Evolutionary conservation across 1,140 invertebrate species (phyloP), one percentile per base, ranked within the genome.

Genomic region (Panagrolaimus sp.): DNA sequence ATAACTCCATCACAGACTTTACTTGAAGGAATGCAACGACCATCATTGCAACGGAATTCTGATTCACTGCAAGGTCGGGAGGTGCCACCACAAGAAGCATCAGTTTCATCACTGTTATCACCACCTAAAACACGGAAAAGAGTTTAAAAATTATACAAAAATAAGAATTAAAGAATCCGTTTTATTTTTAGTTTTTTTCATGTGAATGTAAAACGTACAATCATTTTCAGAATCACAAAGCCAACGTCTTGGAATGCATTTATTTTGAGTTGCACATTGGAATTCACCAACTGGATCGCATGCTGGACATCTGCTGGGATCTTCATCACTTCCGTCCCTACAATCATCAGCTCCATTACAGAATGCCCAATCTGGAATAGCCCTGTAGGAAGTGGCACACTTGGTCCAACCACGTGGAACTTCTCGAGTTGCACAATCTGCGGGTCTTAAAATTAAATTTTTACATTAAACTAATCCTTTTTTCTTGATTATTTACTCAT

Each of bases 21-120:
- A 2, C 88, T 90, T 28, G 88, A 87, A 0, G 93, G 92, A 58
- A 98, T 92, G 80, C 95, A 98, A 21, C 92, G 88, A 0, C 93
- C 93, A 9, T 92, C 92, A 77, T 91, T 91, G 84, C 95, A 98
- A 83, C 92, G 89, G 85, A 96, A 97, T 83, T 98, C 93, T 28
- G 79, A 82, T 90, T 82, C 80, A 9, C 82, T 83, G 67, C 80
- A 82, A 14, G 80, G 80, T 7, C 80, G 77, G 26, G 73, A 73
- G 0, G 80, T 82, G 24, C 81, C 79, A 26, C 80, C 76, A 43
- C 80, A 70, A 15, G 43, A 43, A 17, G 73, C 63, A 26, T 83
- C 82, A 1, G 73, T 71, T 63, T 83, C 81, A 43, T 83, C 81
- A 0, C 71, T 73, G 47, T 81, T 83, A 43, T 84, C 81, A n/a